Evolutionary conservation across 2,113 vertebrate genomes (phyloP).

Genomic region (Lagopus muta): DNA sequence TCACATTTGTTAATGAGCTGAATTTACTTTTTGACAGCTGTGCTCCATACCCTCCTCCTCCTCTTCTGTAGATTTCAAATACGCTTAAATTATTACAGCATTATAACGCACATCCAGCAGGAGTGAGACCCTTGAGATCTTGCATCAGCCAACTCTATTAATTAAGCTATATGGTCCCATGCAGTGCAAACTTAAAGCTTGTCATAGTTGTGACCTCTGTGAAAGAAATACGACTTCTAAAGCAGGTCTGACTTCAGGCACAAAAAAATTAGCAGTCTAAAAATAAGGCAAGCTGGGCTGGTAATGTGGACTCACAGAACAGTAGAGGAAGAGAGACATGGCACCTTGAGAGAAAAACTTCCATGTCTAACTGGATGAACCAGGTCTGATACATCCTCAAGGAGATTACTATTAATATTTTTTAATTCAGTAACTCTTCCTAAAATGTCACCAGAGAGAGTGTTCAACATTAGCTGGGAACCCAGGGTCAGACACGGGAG

Average conservation of each 20-base stretch:
- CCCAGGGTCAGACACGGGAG: not conserved
- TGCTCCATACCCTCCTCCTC: not conserved
- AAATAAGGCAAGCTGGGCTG: not conserved
- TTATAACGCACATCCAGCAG: constrained; percentile 7
- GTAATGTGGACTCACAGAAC: not conserved
- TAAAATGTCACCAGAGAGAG: not conserved
- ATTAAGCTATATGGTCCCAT: not conserved
- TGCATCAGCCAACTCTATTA: not conserved
- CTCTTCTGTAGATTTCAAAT: constrained; percentile 3
- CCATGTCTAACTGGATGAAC: not conserved
- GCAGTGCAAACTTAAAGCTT: not conserved
- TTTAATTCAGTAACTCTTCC: not conserved
- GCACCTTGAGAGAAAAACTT: not conserved
- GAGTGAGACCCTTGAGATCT: constrained; percentile 1
- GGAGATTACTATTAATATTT: not conserved
- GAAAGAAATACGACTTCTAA: not conserved
- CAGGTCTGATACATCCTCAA: not conserved
- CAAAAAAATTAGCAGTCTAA: not conserved
- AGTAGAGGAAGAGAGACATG: not conserved
- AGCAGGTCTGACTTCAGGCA: not conserved
- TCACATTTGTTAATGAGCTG: not conserved
- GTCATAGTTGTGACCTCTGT: not conserved
- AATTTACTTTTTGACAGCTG: constrained; percentile 25
- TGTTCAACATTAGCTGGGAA: not conserved
- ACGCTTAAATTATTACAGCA: not conserved